Conservation (phyloP, 2,888 invertebrate species). For the Monopis laevigella region DNA sequence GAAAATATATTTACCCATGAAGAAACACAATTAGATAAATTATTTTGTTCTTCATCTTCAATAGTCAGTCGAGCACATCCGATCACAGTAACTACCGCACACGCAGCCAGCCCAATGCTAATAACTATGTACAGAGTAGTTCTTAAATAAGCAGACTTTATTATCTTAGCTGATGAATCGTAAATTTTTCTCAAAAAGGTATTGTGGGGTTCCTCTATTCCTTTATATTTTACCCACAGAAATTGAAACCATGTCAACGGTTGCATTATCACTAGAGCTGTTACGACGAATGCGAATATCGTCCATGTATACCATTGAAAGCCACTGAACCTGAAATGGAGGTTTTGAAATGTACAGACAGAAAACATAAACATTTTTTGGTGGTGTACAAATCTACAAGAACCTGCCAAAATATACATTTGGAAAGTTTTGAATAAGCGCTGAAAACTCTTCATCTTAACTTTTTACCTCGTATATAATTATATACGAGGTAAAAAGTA, state of each 20-base stretch:
- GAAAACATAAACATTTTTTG: too few relatives aligned
- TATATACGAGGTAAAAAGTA: too few relatives aligned
- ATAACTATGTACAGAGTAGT: conserved; percentile 74
- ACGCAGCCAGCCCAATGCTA: conserved; percentile 69
- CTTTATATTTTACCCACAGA: conserved; percentile 66
- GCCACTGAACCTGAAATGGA: conserved; percentile 21
- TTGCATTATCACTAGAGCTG: conserved; percentile 59
- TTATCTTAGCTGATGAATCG: conserved; percentile 68
- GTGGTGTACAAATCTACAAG: too few relatives aligned
- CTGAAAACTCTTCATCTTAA: too few relatives aligned
- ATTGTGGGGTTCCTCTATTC: conserved; percentile 65
- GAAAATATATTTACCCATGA: conserved; percentile 58
- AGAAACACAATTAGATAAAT: conserved; percentile 54
- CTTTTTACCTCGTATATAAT: too few relatives aligned
- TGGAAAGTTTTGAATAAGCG: too few relatives aligned
- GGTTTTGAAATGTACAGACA: too few relatives aligned
- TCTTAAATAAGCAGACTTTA: conserved; percentile 70
- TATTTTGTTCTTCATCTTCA: conserved; percentile 28
- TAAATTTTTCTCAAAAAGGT: conserved; percentile 65
- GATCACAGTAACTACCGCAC: conserved; percentile 73
- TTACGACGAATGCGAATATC: conserved; percentile 30
- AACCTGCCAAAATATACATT: too few relatives aligned
- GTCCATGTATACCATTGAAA: conserved; percentile 42
- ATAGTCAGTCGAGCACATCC: conserved; percentile 39
- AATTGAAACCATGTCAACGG: conserved; percentile 82